Base-by-base conservation (phyloP, 2,888 invertebrate genomes). In the Eueremaeus valkanovi region DNA sequence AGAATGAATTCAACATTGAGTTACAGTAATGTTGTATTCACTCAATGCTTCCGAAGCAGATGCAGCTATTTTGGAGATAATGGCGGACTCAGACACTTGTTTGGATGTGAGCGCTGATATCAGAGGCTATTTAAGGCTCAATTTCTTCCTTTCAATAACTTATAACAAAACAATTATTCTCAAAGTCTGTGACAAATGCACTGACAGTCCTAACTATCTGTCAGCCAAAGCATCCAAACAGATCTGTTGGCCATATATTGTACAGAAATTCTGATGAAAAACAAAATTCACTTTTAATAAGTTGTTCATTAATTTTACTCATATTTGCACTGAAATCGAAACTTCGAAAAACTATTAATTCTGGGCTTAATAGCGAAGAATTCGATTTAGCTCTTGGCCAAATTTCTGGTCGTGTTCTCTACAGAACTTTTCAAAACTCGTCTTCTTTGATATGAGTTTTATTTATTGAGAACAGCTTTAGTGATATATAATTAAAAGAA, bases 1-100 rank as follows among this genome's bases (percentile, higher is more conserved):
- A 36, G 49, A 3, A 11, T 49, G 6, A 9, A 6, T 9, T 29
- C 27, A 29, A 29, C 24, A 58, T 29, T 58, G 58, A 21, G n/a
- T 45, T 16, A 51, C 16, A 21, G 21, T 16, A 16, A 21, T 51
- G 51, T 21, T 11, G 11, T 21, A n/a, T 51, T 8, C 21, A n/a
- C 21, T n/a, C 21, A 6, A n/a, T 5, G 51, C n/a, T 51, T 21
- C 18, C 18, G 51, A 51, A 58, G 31, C 58, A 58, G 58, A 58
- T 58, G 58, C 49, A 49, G 16, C 58, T 58, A 58, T 58, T 58
- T 11, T 24, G 5, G 29, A 58, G 58, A 58, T 58, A 58, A 58
- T 58, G 58, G 58, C 58, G 24, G 31, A 27, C 58, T 16, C 51
- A 51, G 51, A 51, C 51, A 51, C 51, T 51, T 51, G 51, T 51